These are phyloP conservation scores for Chloroceryle amazona DNA, from an alignment of 2,797 vertebrate genomes.

Conservation along the genomic window DNA sequence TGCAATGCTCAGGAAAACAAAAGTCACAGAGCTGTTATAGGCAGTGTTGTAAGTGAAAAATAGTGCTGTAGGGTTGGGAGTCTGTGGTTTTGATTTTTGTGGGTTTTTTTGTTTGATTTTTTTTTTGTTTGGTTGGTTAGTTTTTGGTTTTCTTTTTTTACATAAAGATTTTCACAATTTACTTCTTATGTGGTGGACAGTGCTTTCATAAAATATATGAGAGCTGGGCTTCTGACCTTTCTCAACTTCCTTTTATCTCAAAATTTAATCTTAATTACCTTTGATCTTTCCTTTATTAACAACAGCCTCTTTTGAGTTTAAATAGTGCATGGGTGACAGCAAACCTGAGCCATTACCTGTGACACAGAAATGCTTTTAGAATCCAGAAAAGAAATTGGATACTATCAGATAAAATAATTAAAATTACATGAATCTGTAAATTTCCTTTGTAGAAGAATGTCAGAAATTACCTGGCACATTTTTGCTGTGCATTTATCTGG, in stretches of 20 bases:
- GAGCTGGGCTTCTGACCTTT: not conserved
- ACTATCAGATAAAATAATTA: not conserved
- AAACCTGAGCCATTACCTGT: not conserved
- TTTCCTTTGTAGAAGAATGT: not conserved
- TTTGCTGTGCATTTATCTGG: not conserved
- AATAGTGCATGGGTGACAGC: not conserved
- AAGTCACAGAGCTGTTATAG: not conserved
- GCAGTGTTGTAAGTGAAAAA: not conserved
- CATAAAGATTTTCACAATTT: not conserved
- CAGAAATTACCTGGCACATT: not conserved
- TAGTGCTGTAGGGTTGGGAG: not conserved
- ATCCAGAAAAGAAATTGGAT: not conserved
- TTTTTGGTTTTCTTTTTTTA: accelerated
- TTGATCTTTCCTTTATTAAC: not conserved
- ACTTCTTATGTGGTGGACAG: not conserved
- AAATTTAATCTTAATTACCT: not conserved
- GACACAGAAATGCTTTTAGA: not conserved
- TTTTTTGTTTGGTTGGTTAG: too few relatives aligned
- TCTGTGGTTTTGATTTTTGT: not conserved
- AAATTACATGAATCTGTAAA: not conserved
- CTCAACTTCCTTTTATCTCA: not conserved
- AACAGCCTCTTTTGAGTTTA: not conserved
- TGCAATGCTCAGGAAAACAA: not conserved
- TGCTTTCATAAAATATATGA: not conserved
- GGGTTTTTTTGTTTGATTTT: too few relatives aligned